phyloP scores from a whole-genome alignment of 2,113 vertebrate species.

The Trematomus loennbergii region DNA sequence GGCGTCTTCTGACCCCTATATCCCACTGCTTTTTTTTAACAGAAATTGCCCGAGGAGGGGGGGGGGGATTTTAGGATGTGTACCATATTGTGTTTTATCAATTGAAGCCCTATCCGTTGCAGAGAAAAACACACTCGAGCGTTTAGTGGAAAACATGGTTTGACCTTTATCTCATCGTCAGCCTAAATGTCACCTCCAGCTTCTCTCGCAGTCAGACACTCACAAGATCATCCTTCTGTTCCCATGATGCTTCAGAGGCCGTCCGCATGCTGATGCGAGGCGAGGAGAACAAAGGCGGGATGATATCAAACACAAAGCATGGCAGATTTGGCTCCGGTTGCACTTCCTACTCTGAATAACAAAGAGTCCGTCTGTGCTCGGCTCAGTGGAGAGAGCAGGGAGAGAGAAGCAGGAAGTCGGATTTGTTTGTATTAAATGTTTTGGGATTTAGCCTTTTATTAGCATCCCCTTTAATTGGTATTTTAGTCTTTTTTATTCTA shows the following conservation, averaged over 20 bases:
- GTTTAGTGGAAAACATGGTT: slow-evolving; percentile 20
- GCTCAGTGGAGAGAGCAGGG: slow-evolving; percentile 65
- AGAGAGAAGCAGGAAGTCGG: not conserved
- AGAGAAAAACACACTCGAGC: not conserved
- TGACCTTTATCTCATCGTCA: slow-evolving; percentile 62
- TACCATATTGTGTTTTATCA: not conserved
- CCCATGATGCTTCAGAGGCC: slow-evolving; percentile 41
- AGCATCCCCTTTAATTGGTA: no score
- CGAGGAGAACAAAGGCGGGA: slow-evolving; percentile 70
- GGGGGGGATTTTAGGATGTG: no score
- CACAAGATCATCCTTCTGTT: slow-evolving; percentile 16
- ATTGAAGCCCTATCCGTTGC: not conserved
- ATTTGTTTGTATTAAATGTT: no score
- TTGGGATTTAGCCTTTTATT: no score
- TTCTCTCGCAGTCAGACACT: slow-evolving; percentile 50
- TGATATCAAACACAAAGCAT: slow-evolving; percentile 75
- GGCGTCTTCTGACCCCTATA: no score
- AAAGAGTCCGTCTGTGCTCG: slow-evolving; percentile 73
- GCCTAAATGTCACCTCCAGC: slow-evolving; percentile 57
- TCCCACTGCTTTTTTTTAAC: no score
- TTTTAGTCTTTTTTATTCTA: no score
- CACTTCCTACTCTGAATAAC: slow-evolving; percentile 78
- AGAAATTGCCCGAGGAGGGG: no score
- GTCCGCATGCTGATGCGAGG: slow-evolving; percentile 51
- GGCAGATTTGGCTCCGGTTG: slow-evolving; percentile 72